Base-by-base conservation (phyloP, 2,113 vertebrate genomes). In the Colossoma macropomum region DNA sequence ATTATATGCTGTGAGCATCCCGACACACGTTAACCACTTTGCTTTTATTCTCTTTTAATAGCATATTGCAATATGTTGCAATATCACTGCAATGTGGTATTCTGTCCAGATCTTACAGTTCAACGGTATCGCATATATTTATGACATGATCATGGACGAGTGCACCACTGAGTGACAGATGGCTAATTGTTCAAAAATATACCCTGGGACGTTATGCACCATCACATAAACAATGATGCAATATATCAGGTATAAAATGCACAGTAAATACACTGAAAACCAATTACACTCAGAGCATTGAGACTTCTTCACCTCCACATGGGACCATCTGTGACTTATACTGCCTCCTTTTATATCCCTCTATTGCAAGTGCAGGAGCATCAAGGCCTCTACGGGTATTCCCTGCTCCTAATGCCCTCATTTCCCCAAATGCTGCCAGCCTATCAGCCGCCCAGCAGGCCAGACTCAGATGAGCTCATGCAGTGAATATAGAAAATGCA, bases 401-500 rank as follows among this genome's bases (percentile, higher is more conserved):
- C 25, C 73, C 73, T 72, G 28, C 74, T 17, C 25, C 32, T 72
- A 65, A 28, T 28, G 48, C 54, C 54, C 76, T 60, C 28, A 8
- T 48, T 73, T 30, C n/a, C 48, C 59, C 27, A 45, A 59, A 66
- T 83, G 62, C 70, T 30, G 30, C 28, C n/a, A 38, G 71, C 27
- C 75, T 34, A 54, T 75, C 71, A 80, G 79, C 59, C 54, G 4
- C 78, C 38, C 73, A 38, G 62, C 82, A 54, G 25, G 4, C 41
- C 56, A 68, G 41, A 63, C 28, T 65, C 60, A 38, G 25, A 79
- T 87, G 80, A 87, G 80, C 70, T 88, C 82, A 88, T 82, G 11
- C 19, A 65, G 75, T 41, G 63, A 80, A 78, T 76, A 83, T 75
- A 88, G 82, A 88, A 89, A 89, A 65, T 71, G 78, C 83, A 75